Conservation (phyloP, 2,113 vertebrate genomes). For the Ploceus nigricollis region DNA sequence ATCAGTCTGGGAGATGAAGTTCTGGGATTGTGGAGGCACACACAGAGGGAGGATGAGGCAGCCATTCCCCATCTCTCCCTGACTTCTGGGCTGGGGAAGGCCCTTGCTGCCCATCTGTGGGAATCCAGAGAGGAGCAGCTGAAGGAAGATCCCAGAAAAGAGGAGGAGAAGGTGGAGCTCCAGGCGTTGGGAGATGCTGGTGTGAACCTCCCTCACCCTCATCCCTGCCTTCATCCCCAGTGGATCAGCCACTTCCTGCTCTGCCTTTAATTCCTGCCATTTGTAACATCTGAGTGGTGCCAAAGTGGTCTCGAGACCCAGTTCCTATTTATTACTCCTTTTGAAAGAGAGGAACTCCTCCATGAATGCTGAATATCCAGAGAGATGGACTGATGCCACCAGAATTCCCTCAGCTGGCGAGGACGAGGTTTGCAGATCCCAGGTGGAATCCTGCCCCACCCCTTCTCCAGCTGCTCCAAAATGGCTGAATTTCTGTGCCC, state of each 20-base stretch:
- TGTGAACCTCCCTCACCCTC: neutral
- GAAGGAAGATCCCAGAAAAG: neutral
- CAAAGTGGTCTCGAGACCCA: neutral
- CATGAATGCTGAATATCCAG: neutral
- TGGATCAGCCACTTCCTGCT: rapidly evolving
- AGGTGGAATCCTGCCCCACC: neutral
- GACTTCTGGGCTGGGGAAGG: neutral
- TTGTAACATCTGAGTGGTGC: neutral
- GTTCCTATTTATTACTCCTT: neutral
- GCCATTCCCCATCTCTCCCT: neutral
- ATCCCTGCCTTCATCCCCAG: neutral
- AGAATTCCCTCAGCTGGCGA: neutral
- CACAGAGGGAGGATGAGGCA: neutral
- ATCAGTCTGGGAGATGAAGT: neutral
- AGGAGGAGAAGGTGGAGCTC: neutral
- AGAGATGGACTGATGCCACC: neutral
- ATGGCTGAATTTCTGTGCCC: neutral
- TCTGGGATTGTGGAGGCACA: neutral
- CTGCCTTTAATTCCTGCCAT: neutral
- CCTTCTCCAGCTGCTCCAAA: neutral
- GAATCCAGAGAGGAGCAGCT: neutral
- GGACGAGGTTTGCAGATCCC: neutral
- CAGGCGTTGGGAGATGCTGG: rapidly evolving
- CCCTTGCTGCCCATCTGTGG: neutral
- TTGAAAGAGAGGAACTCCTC: neutral